Percentiles rank a stretch among this genome's conserved stretches.
These are phyloP conservation scores for Hyles vespertilio DNA, from an alignment of 1,140 invertebrate genomes.

Conservation along the genomic window DNA sequence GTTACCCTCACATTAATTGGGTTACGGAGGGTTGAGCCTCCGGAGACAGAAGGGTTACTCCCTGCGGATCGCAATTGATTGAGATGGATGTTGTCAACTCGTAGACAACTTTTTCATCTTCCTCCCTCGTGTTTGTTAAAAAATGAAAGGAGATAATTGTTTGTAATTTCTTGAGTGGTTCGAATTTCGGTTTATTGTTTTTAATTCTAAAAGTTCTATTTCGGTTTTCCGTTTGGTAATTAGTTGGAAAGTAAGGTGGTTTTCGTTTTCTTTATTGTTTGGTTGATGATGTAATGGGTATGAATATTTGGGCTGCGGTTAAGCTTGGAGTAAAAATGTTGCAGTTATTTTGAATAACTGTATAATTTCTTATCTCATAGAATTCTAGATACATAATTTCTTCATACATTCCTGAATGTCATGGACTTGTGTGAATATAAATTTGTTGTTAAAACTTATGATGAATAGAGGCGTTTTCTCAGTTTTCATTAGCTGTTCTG, in stretches of 20 bases:
- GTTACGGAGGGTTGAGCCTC: constrained; percentile 49
- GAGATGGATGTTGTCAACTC: constrained; percentile 62
- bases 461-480: too few relatives aligned
- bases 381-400: too few relatives aligned
- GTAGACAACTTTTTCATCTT: constrained; percentile 38
- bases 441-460: too few relatives aligned
- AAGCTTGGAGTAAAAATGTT: background rate
- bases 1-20: constrained; percentile 43
- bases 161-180: constrained; percentile 54
- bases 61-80: constrained; percentile 57
- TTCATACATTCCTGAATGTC: too few relatives aligned
- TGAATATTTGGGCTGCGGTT: background rate
- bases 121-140: background rate
- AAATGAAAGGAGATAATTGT: constrained; percentile 28
- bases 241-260: background rate
- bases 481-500: too few relatives aligned
- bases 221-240: constrained; percentile 5
- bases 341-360: too few relatives aligned
- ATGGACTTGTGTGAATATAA: too few relatives aligned
- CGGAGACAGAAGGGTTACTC: constrained; percentile 53
- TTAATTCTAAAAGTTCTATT: constrained; percentile 9
- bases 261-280: background rate
- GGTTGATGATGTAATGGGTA: background rate
- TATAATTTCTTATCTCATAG: too few relatives aligned
- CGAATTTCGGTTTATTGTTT: constrained; percentile 37